Percentiles rank a stretch among this genome's conserved stretches.
phyloP scores from a whole-genome alignment of 2,888 invertebrate species.

The Perithous albicinctus region DNA sequence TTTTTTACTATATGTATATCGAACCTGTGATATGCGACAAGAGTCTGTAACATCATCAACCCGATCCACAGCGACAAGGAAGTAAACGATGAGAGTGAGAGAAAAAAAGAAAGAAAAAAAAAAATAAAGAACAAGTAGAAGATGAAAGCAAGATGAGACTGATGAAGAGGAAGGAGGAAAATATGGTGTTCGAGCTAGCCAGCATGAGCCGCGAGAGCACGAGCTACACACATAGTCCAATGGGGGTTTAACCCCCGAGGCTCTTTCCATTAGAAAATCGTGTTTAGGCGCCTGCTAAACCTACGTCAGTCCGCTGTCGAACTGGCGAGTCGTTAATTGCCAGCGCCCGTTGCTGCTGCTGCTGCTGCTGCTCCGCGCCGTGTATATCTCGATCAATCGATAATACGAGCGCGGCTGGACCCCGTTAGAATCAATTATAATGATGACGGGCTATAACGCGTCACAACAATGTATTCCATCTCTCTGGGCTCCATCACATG shows the following conservation, averaged over 20 bases:
- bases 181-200: background rate
- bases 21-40: no score
- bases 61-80: no score
- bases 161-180: constrained; percentile 54
- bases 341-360: background rate
- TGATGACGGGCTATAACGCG: constrained; percentile 77
- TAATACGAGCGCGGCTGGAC: constrained; percentile 64
- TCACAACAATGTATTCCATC: constrained; percentile 66
- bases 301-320: constrained; percentile 65
- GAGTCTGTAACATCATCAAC: no score
- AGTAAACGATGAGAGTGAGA: background rate
- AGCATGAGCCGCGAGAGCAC: constrained; percentile 49
- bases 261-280: constrained; percentile 64
- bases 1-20: no score
- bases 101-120: constrained; percentile 58
- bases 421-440: constrained; percentile 81
- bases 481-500: background rate
- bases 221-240: background rate
- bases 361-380: constrained; percentile 51
- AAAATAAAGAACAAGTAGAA: constrained; percentile 63
- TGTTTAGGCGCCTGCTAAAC: constrained; percentile 61
- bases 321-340: constrained; percentile 58
- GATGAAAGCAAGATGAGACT: constrained; percentile 61
- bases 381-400: constrained; percentile 80
- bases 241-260: constrained; percentile 52